Evolutionary conservation across 2,888 invertebrate genomes (phyloP), one percentile per base, ranked within the genome.

Genomic region (Euproctis similis): DNA sequence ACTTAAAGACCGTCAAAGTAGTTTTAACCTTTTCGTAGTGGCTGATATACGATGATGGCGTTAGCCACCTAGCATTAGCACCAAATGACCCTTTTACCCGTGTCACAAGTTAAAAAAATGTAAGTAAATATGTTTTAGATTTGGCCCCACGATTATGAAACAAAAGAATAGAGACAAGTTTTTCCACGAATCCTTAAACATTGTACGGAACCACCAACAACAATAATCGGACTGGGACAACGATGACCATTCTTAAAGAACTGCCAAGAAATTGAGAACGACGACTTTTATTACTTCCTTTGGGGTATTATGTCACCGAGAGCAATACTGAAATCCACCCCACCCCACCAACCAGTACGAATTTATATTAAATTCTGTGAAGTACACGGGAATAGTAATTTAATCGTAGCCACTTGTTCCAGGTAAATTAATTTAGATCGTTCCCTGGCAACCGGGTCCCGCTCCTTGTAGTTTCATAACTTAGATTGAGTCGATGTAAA

Each of bases 281-380:
- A 30, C 47, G 38, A 45, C 36, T 54, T 71, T 71, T 66, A 70
- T 67, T 52, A 51, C 64, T 68, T 71, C 69, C 72, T 57, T 9
- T n/a, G 8, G 40, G 42, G 37, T 36, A 36, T 40, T 44, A 51
- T 39, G 37, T 43, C 43, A 42, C 48, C 29, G 28, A 36, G n/a
- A n/a, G 26, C 17, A 36, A 50, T 35, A 35, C 36, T 31, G 21
- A 46, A 46, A 44, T 33, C 36, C 28, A 34, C 38, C 20, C n/a
- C n/a, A n/a, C n/a, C n/a, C n/a, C n/a, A n/a, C n/a, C n/a, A n/a
- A n/a, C n/a, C n/a, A 23, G 25, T 28, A 34, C 20, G 29, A 34
- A 33, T 31, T 41, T 41, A 46, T 39, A 49, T 43, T 42, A 44
- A 44, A 46, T 37, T 44, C 30, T 39, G 27, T n/a, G 32, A 34